These are phyloP conservation scores for Phalacrocorax pelagicus DNA, from an alignment of 2,113 vertebrate genomes.

Conservation along the genomic window DNA sequence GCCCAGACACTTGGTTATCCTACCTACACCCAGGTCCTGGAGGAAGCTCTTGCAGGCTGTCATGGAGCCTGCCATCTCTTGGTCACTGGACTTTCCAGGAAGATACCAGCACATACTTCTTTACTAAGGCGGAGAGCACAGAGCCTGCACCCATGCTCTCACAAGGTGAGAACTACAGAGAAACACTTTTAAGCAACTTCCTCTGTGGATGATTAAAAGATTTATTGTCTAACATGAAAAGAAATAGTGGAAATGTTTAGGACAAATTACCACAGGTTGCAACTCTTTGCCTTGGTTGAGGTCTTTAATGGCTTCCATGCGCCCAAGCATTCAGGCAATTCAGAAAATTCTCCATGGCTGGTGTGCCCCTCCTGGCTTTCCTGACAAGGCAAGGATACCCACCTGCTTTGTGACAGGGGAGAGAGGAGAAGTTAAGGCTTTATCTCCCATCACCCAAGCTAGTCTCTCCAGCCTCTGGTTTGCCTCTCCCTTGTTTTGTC, in stretches of 20 bases:
- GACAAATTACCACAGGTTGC: not conserved
- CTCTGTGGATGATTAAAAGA: not conserved
- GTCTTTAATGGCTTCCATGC: not conserved
- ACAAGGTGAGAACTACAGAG: not conserved
- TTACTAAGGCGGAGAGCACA: not conserved
- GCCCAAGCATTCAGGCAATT: not conserved
- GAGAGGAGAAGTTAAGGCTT: not conserved
- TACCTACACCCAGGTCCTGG: not conserved
- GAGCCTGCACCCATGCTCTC: not conserved
- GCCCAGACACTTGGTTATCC: not conserved
- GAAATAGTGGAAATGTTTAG: not conserved
- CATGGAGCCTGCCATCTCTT: not conserved
- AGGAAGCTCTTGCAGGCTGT: not conserved
- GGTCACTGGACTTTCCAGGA: not conserved
- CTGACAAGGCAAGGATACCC: not conserved
- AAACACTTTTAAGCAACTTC: not conserved
- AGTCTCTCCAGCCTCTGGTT: not conserved
- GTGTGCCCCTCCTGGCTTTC: not conserved
- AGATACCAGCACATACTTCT: not conserved
- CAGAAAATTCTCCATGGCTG: not conserved
- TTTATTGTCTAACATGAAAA: not conserved
- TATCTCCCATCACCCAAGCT: not conserved
- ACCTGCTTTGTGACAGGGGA: not conserved
- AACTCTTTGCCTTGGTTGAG: not conserved
- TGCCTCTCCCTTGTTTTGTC: not conserved